These are phyloP conservation scores for Maniola hyperantus DNA, from an alignment of 2,888 invertebrate genomes.

Conservation along the genomic window DNA sequence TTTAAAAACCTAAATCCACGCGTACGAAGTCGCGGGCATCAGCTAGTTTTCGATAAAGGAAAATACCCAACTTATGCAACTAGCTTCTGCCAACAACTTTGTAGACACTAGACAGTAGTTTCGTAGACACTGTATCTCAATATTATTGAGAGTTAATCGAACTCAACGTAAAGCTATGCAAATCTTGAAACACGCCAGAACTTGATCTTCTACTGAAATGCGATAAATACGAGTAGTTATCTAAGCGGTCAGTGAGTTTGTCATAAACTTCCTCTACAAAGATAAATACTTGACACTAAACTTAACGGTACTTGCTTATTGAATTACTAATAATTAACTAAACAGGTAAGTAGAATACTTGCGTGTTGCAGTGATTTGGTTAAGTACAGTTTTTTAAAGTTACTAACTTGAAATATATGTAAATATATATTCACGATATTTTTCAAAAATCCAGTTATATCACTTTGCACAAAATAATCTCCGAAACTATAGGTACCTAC, in stretches of 20 bases:
- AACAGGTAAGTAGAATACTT: not conserved
- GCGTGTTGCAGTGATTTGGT: too few relatives aligned
- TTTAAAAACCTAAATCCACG: too few relatives aligned
- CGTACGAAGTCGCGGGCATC: too few relatives aligned
- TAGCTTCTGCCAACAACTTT: not conserved
- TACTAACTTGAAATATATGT: too few relatives aligned
- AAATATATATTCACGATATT: too few relatives aligned
- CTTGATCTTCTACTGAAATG: slow-evolving; percentile 13
- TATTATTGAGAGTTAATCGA: slow-evolving; percentile 18
- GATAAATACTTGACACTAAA: slow-evolving; percentile 4
- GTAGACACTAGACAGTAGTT: slow-evolving; percentile 10
- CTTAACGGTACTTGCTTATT: not conserved
- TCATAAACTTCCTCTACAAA: slow-evolving; percentile 9
- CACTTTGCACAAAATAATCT: too few relatives aligned
- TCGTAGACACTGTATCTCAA: slow-evolving; percentile 1
- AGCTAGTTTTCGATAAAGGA: too few relatives aligned
- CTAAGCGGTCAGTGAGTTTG: slow-evolving; percentile 22
- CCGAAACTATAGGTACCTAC: too few relatives aligned
- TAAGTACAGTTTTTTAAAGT: too few relatives aligned
- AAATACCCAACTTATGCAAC: not conserved
- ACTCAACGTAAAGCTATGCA: slow-evolving; percentile 8
- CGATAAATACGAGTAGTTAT: slow-evolving; percentile 24
- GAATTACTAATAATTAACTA: too few relatives aligned
- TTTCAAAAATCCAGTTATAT: too few relatives aligned
- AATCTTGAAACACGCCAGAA: slow-evolving; percentile 17